These are phyloP conservation scores for Globia sparganii DNA, from an alignment of 2,888 invertebrate species.

Conservation along the genomic window DNA sequence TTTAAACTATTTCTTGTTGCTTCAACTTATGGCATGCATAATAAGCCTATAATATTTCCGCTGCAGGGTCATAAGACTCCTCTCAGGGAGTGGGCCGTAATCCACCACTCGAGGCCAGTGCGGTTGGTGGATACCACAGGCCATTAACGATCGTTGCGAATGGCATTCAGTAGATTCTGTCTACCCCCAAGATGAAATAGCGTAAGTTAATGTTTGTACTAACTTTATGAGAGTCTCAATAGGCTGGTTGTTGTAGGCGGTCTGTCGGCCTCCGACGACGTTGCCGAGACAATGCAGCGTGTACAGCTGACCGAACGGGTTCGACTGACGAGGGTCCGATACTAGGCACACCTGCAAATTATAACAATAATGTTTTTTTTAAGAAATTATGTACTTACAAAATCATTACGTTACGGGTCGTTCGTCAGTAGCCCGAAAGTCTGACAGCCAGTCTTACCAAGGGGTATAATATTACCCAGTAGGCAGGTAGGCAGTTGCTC, in stretches of 20 bases:
- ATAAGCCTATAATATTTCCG: no score
- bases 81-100: no score
- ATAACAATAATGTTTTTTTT: background rate
- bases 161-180: background rate
- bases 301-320: slow-evolving; percentile 95
- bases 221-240: slow-evolving; percentile 93
- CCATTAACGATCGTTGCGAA: background rate
- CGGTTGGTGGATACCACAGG: background rate
- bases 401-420: no score
- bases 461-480: no score
- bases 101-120: no score
- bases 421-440: no score
- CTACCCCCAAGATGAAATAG: background rate
- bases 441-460: no score
- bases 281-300: slow-evolving; percentile 97
- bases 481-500: no score
- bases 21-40: background rate
- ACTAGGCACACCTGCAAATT: slow-evolving; percentile 94
- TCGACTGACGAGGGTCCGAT: slow-evolving; percentile 95
- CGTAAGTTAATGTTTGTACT: slow-evolving; percentile 38
- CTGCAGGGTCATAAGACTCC: no score
- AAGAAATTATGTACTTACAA: no score
- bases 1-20: no score
- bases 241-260: slow-evolving; percentile 97
- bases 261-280: slow-evolving; percentile 94